Conservation (phyloP, 1,140 invertebrate genomes). For the Eriocheir sinensis region DNA sequence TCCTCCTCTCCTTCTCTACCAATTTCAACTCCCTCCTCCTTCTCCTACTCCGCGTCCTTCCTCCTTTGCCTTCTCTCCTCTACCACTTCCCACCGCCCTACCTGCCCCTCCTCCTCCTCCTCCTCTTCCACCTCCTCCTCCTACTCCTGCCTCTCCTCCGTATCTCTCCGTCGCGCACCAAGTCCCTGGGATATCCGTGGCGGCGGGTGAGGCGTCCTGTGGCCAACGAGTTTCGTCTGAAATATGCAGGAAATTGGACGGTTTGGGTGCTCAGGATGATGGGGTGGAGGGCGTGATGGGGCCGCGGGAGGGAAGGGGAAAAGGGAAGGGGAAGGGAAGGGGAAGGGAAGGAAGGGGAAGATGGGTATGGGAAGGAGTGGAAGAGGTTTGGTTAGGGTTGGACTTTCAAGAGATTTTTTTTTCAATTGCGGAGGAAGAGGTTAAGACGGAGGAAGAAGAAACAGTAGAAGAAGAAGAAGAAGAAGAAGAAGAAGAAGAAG, state of each 20-base stretch:
- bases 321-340: background rate
- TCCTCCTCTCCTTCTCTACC: background rate
- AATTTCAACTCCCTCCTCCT: too few species aligned
- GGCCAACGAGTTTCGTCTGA: constrained; percentile 3
- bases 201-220: background rate
- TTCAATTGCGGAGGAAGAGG: too few species aligned
- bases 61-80: background rate
- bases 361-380: too few species aligned
- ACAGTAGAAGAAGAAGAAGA: too few species aligned
- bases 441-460: too few species aligned
- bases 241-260: constrained; percentile 24
- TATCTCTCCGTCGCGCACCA: background rate
- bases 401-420: too few species aligned
- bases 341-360: too few species aligned
- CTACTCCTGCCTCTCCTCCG: background rate
- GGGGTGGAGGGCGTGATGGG: constrained; percentile 18
- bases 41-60: background rate
- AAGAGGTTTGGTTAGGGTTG: too few species aligned
- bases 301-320: background rate
- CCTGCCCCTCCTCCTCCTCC: background rate
- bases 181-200: background rate
- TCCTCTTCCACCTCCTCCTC: background rate
- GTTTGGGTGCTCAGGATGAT: constrained; percentile 4
- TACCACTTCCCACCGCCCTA: background rate
- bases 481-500: background rate